phyloP scores from a whole-genome alignment of 2,113 vertebrate genomes.

The Xiphophorus hellerii region DNA sequence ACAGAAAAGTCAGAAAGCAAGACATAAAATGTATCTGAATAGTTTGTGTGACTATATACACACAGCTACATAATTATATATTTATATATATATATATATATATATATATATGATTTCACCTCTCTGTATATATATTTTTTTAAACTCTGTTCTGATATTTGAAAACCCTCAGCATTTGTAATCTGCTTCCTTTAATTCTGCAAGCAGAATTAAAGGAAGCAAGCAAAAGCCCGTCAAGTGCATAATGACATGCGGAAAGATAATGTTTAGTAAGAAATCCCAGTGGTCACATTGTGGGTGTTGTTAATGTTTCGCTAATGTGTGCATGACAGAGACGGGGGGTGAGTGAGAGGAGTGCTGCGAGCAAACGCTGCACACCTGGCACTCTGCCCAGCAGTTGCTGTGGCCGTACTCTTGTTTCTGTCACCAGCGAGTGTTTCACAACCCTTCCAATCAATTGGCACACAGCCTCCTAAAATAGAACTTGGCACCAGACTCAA shows the following conservation, averaged over 20 bases:
- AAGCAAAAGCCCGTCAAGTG: constrained; percentile 22
- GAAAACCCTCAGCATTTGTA: constrained; percentile 9
- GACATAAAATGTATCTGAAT: too few relatives aligned
- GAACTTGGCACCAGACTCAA: constrained; percentile 73
- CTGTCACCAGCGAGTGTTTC: constrained; percentile 80
- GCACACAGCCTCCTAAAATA: constrained; percentile 77
- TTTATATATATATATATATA: too few relatives aligned
- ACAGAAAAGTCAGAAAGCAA: too few relatives aligned
- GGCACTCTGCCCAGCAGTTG: constrained; percentile 75
- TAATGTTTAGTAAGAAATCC: constrained; percentile 63
- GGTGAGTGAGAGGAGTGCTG: constrained; percentile 48
- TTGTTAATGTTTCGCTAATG: constrained; percentile 69
- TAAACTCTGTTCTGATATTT: constrained; percentile 17
- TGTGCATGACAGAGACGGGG: constrained; percentile 44
- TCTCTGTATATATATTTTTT: background rate
- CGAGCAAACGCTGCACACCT: constrained; percentile 59
- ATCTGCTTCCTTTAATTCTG: background rate
- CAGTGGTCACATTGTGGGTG: constrained; percentile 62
- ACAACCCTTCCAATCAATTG: constrained; percentile 81
- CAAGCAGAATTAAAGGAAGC: constrained; percentile 9
- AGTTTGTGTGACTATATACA: too few relatives aligned
- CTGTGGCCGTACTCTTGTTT: constrained; percentile 65
- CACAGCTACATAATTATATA: too few relatives aligned
- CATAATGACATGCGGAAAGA: constrained; percentile 48
- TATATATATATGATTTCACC: too few relatives aligned